Conservation (phyloP, 2,113 vertebrate species). For the Phyllopteryx taeniolatus region DNA sequence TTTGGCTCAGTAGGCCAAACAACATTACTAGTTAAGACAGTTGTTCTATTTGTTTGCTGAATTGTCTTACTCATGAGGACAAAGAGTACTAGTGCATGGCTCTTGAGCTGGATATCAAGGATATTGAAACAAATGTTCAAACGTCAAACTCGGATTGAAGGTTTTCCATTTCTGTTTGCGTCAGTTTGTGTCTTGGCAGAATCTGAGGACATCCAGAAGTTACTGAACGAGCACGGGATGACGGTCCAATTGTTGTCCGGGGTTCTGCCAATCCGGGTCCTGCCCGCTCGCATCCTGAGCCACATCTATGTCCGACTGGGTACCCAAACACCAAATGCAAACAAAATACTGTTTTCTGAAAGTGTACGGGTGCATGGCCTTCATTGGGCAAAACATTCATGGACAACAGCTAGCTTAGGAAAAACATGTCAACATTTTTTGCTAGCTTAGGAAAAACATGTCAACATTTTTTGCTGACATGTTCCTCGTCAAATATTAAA, state of each 20-base stretch:
- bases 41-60: too few relatives aligned
- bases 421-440: too few relatives aligned
- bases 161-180: neutral
- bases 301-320: conserved; percentile 93
- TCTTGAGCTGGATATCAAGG: neutral
- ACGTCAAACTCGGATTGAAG: neutral
- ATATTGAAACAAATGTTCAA: neutral
- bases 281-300: conserved; percentile 93
- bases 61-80: neutral
- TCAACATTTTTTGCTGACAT: too few relatives aligned
- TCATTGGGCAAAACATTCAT: neutral
- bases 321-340: conserved; percentile 46
- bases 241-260: conserved; percentile 83
- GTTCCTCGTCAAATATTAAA: too few relatives aligned
- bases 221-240: conserved; percentile 80
- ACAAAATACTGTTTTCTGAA: neutral
- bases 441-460: neutral
- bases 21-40: too few relatives aligned
- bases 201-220: conserved; percentile 80
- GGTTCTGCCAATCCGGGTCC: conserved; percentile 83
- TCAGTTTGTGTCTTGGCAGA: conserved; percentile 92
- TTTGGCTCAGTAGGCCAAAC: too few relatives aligned
- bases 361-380: too few relatives aligned
- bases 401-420: neutral
- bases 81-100: neutral